Conservation (phyloP, 1,140 invertebrate species). For the Drosophila suzukii region DNA sequence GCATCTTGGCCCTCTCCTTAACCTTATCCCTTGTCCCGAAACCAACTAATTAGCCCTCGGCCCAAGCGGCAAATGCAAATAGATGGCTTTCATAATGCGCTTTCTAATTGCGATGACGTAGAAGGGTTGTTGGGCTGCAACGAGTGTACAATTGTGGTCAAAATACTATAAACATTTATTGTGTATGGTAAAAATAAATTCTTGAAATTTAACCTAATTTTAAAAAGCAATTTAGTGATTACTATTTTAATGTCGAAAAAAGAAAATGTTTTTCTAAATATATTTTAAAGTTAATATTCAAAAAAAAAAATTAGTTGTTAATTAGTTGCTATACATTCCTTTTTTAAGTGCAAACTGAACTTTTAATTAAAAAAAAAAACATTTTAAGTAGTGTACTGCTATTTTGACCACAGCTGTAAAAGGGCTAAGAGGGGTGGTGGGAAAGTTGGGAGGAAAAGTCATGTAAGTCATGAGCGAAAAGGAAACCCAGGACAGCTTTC, state of each 20-base stretch:
- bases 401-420: neutral
- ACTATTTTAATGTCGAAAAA: too few relatives aligned
- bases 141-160: neutral
- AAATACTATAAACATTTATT: neutral
- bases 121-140: neutral
- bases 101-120: conserved; percentile 22
- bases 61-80: conserved; percentile 30
- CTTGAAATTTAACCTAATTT: too few relatives aligned
- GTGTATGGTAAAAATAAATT: too few relatives aligned
- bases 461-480: neutral
- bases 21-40: neutral
- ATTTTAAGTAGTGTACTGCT: neutral
- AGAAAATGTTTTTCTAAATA: too few relatives aligned
- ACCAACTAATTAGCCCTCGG: conserved; percentile 17
- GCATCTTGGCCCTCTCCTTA: conserved; percentile 4
- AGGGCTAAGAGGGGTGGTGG: neutral
- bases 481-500: conserved; percentile 8
- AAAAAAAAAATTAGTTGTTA: too few relatives aligned
- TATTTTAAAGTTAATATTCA: too few relatives aligned
- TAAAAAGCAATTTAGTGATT: too few relatives aligned
- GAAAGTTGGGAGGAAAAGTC: neutral
- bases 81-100: conserved; percentile 26
- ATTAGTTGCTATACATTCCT: too few relatives aligned
- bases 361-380: too few relatives aligned
- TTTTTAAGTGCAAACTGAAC: too few relatives aligned